Conservation (phyloP, 1,140 invertebrate species). For the Melanaphis sacchari region DNA sequence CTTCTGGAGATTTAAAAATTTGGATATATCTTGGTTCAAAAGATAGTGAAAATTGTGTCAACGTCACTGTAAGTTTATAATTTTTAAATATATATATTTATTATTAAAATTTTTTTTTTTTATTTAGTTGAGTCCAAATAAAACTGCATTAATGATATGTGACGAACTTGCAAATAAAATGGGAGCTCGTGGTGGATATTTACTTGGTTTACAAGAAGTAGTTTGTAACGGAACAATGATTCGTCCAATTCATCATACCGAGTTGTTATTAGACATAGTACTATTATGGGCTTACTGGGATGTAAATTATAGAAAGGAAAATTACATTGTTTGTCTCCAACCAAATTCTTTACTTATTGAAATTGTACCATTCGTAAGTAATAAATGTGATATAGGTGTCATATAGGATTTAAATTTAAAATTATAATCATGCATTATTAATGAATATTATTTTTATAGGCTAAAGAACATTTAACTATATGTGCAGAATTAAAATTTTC, state of each 20-base stretch:
- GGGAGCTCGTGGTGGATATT: slow-evolving; percentile 67
- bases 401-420: neutral
- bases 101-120: slow-evolving; percentile 5
- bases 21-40: slow-evolving; percentile 75
- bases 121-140: slow-evolving; percentile 76
- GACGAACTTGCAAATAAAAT: slow-evolving; percentile 72
- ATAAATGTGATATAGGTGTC: neutral
- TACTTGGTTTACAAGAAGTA: slow-evolving; percentile 77
- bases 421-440: neutral
- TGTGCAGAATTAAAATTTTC: slow-evolving; percentile 79
- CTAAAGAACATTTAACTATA: slow-evolving; percentile 69
- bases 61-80: slow-evolving; percentile 68
- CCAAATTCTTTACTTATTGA: slow-evolving; percentile 66
- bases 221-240: slow-evolving; percentile 75
- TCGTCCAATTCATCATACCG: slow-evolving; percentile 79
- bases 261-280: slow-evolving; percentile 75
- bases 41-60: slow-evolving; percentile 69
- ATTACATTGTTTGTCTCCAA: slow-evolving; percentile 75
- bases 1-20: slow-evolving; percentile 80
- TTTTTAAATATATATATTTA: neutral
- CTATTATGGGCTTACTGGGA: slow-evolving; percentile 86
- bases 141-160: slow-evolving; percentile 78
- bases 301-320: slow-evolving; percentile 79
- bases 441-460: slow-evolving; percentile 62
- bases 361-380: slow-evolving; percentile 66